Base-by-base conservation (phyloP, 2,113 vertebrate species). In the Paedocypris sp. region DNA sequence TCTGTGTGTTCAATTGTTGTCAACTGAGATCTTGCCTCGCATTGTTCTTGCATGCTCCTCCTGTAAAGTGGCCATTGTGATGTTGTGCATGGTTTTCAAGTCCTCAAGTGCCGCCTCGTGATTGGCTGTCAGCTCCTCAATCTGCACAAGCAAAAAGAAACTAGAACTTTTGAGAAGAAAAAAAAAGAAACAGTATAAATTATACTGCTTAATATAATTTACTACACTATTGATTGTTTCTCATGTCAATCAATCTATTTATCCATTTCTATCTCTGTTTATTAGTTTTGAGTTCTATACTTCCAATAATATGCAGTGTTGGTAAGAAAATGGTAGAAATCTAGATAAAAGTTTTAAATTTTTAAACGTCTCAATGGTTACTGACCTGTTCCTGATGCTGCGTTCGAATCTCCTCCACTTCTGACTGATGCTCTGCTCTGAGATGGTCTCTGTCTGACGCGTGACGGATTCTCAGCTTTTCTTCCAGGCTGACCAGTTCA, bases 41-140 rank as follows among this genome's bases (percentile, higher is more conserved):
- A 96, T 86, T 66, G 87, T 90, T 59, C 78, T 84, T 35, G 90
- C 86, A 0, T 94, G 90, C 68, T 95, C 91, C 51, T 91, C 89
- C 57, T 91, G 87, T 56, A 97, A 83, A 4, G 85, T 80, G 1
- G 86, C 73, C 57, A 97, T 82, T 64, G 88, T 81, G 7, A 89
- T 76, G 4, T 85, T 76, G 64, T 97, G 90, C 78, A 79, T 89
- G 46, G 87, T 88, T 73, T 91, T 86, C 71, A 94, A 32, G 66
- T 94, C 89, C 12, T 88, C 81, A 62, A 92, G 67, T 1, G 85
- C 76, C 23, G 86, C 80, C 73, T 87, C 85, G 0, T 97, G 93
- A 42, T 73, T 79, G 45, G 83, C 73, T 16, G 87, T 84, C 75
- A 97, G 82, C 58, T 94, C 87, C 66, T 94, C 91, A 65, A 96